phyloP scores from a whole-genome alignment of 2,797 vertebrate species.

The Graptemys geographica region DNA sequence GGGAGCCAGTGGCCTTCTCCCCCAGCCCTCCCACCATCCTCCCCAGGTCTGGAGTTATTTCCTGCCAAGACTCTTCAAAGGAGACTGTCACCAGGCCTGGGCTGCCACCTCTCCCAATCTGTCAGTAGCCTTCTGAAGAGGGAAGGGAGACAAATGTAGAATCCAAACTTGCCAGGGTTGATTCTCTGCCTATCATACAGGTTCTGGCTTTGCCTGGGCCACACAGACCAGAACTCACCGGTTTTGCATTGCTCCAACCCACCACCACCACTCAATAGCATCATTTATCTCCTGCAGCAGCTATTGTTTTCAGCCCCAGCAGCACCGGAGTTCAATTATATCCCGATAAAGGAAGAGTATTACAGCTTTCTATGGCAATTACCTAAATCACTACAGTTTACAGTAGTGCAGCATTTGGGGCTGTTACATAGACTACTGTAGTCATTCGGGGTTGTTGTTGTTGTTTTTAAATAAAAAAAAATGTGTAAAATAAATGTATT shows the following conservation, averaged over 20 bases:
- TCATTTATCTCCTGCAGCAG: rapidly evolving
- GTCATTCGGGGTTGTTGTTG: not conserved
- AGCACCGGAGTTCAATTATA: not conserved
- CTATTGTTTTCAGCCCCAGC: rapidly evolving
- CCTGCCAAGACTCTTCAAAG: not conserved
- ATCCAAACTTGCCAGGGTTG: too few relatives aligned
- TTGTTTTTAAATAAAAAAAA: too few relatives aligned
- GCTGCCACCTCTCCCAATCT: not conserved
- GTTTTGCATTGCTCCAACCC: rapidly evolving
- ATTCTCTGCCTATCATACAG: not conserved
- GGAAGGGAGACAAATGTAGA: too few relatives aligned
- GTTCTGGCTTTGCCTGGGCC: not conserved
- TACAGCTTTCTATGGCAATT: too few relatives aligned
- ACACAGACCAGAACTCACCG: not conserved
- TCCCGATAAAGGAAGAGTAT: not conserved
- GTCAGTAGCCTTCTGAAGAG: not conserved
- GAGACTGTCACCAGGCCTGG: not conserved
- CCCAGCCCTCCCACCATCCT: not conserved
- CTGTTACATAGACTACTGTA: rapidly evolving
- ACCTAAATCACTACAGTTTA: not conserved
- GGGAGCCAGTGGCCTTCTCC: not conserved
- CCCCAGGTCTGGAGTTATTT: too few relatives aligned
- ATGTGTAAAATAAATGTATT: rapidly evolving
- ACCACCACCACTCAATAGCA: rapidly evolving
- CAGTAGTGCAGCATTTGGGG: not conserved